A percentile compares a stretch with the other conserved stretches of the same genome.
Evolutionary conservation across 23 tunicate genomes (phyloP).

Genomic region (Diplosoma virens): DNA sequence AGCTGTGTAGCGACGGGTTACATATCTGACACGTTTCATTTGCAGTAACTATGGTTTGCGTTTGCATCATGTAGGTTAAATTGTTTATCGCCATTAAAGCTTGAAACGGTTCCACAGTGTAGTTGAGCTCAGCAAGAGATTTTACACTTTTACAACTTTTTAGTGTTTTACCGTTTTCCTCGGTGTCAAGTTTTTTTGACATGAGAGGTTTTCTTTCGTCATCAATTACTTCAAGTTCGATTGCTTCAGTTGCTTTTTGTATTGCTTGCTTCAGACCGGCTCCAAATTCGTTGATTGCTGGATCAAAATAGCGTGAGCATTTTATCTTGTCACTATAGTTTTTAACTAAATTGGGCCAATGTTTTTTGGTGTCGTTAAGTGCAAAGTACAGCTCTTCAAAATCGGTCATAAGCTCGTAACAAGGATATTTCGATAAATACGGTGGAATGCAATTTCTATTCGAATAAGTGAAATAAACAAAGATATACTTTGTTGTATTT

Average conservation of each 20-base stretch:
- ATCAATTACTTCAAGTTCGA: too few relatives aligned
- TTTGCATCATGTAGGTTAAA: too few relatives aligned
- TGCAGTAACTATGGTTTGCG: too few relatives aligned
- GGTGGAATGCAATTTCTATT: conserved; percentile 20
- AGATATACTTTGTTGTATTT: conserved; percentile 25
- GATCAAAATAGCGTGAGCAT: conserved; percentile 14
- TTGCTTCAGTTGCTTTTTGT: not conserved
- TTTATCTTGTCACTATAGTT: not conserved
- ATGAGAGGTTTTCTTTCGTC: too few relatives aligned
- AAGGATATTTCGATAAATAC: not conserved
- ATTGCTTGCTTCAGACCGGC: conserved; percentile 8
- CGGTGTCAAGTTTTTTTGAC: too few relatives aligned
- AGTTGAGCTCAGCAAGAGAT: too few relatives aligned
- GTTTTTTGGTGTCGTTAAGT: conserved; percentile 18
- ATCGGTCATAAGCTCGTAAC: conserved; percentile 43
- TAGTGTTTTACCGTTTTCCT: too few relatives aligned
- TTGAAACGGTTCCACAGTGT: too few relatives aligned
- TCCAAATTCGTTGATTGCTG: conserved; percentile 15
- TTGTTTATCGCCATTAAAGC: too few relatives aligned
- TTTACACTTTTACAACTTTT: too few relatives aligned
- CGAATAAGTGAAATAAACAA: conserved; percentile 51
- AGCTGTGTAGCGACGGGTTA: too few relatives aligned
- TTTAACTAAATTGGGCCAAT: conserved; percentile 6
- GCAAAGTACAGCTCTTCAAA: conserved; percentile 49
- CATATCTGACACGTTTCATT: too few relatives aligned